Evolutionary conservation across 1,140 invertebrate genomes (phyloP).

Genomic region (Carposina sasakii): DNA sequence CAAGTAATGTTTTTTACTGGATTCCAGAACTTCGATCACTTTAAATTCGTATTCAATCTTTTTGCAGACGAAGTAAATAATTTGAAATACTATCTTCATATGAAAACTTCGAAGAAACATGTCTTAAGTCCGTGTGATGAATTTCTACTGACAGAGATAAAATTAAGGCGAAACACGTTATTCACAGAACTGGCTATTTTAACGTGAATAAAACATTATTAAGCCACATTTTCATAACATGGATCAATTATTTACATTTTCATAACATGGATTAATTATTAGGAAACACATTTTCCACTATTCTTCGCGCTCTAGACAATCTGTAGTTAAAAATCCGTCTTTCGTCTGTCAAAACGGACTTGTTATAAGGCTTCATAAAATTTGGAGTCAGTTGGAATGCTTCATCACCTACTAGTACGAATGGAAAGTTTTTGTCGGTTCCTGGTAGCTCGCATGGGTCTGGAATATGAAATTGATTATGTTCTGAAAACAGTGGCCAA

Average conservation of each 20-base stretch:
- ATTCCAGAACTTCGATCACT: no score
- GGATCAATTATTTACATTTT: not conserved
- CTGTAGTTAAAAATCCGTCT: not conserved
- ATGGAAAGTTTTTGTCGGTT: no score
- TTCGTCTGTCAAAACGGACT: not conserved
- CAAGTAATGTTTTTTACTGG: no score
- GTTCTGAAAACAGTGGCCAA: not conserved
- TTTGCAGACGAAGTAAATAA: no score
- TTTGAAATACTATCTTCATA: no score
- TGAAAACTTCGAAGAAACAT: no score
- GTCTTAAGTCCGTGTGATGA: no score
- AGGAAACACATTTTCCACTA: constrained; percentile 60
- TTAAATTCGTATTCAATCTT: no score
- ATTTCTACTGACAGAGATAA: constrained; percentile 6
- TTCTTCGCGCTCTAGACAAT: constrained; percentile 35
- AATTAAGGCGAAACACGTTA: constrained; percentile 9
- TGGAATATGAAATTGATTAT: not conserved
- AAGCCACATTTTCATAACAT: not conserved
- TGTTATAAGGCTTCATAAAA: not conserved
- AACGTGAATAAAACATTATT: not conserved
- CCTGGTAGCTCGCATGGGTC: not conserved
- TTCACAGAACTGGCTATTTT: not conserved
- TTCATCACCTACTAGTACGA: not conserved
- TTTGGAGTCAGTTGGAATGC: not conserved
- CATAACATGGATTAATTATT: constrained; percentile 39